Percentiles rank a stretch among this genome's conserved stretches.
Conservation (phyloP, 1,140 invertebrate species). For the Cotesia chilonis region DNA sequence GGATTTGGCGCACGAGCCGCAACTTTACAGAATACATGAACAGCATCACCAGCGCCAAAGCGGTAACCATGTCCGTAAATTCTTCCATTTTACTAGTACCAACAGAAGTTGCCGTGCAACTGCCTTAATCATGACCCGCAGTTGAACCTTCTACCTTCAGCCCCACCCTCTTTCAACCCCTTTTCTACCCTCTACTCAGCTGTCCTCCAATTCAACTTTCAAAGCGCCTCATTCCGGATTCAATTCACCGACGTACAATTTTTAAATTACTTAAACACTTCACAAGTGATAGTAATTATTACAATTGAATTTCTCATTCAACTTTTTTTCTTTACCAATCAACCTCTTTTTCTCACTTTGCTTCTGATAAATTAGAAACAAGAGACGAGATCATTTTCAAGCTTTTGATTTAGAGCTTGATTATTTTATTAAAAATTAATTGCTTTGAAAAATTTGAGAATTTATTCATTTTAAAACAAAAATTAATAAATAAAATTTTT, state of each 20-base stretch:
- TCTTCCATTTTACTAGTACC: not conserved
- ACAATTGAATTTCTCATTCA: not conserved
- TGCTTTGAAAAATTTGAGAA: no score
- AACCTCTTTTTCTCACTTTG: no score
- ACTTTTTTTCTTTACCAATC: not conserved
- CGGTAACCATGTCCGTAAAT: not conserved
- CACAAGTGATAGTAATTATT: not conserved
- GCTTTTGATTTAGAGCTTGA: no score
- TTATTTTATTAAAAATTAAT: no score
- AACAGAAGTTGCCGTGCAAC: no score
- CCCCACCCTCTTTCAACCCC: not conserved
- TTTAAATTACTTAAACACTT: slow-evolving; percentile 5
- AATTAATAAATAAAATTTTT: no score
- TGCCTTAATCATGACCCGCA: no score
- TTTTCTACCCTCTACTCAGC: not conserved
- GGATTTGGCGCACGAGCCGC: slow-evolving; percentile 5
- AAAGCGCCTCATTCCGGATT: not conserved
- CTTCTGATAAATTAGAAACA: no score
- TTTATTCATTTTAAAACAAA: no score
- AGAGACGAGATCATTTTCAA: no score
- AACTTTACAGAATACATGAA: no score
- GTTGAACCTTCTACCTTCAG: not conserved
- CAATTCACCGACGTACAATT: not conserved
- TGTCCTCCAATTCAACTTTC: slow-evolving; percentile 6
- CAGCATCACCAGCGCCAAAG: no score